phyloP scores from a whole-genome alignment of 2,113 vertebrate genomes.

The Hystrix brachyura region DNA sequence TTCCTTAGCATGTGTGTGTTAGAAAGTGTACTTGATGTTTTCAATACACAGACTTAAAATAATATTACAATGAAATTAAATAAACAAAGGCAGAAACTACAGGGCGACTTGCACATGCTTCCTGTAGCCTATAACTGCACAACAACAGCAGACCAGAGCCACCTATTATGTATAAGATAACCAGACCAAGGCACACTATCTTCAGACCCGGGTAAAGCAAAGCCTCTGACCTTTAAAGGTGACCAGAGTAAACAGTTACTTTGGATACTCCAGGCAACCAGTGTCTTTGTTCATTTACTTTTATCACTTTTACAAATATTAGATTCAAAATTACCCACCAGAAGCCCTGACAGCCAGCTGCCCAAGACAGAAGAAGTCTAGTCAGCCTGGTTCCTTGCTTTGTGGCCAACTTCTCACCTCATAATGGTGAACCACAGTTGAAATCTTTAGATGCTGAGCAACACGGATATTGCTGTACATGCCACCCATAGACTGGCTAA shows the following conservation, averaged over 20 bases:
- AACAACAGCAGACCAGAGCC: too few species aligned
- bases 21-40: neutral
- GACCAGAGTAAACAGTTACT: neutral
- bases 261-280: neutral
- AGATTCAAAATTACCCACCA: neutral
- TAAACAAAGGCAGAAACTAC: neutral
- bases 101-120: rapidly evolving
- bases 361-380: neutral
- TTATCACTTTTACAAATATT: neutral
- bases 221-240: neutral
- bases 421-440: neutral
- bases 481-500: neutral
- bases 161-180: rapidly evolving
- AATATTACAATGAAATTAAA: neutral
- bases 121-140: rapidly evolving
- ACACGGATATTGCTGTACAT: too few species aligned
- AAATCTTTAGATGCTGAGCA: neutral
- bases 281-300: neutral
- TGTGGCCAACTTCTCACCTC: neutral
- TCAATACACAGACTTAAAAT: neutral
- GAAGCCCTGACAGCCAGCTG: neutral
- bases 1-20: neutral
- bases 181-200: rapidly evolving
- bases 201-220: neutral
- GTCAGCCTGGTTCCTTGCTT: neutral